Evolutionary conservation across 2,113 vertebrate genomes (phyloP).

Genomic region (Phalacrocorax aristotelis): DNA sequence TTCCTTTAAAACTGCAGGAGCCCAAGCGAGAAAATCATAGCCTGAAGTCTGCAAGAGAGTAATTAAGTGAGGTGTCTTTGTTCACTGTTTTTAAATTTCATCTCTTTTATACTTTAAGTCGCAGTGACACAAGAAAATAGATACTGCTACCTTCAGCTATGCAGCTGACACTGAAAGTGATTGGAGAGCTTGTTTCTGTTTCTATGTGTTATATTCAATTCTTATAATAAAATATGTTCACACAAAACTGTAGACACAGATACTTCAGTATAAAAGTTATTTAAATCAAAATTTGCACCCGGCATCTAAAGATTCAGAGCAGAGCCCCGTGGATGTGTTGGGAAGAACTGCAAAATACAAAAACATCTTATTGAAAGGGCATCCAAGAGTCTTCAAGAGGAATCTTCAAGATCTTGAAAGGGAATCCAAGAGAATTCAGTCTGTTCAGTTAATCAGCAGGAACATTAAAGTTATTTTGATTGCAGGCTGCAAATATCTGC

Average conservation of each 20-base stretch:
- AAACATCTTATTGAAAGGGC: background rate
- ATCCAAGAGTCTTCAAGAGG: background rate
- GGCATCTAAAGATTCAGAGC: background rate
- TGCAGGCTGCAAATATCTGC: background rate
- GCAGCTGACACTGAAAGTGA: background rate
- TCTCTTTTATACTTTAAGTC: background rate
- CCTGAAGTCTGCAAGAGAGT: background rate
- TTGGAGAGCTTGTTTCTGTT: background rate
- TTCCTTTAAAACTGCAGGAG: background rate
- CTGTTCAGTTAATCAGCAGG: background rate
- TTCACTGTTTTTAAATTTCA: background rate
- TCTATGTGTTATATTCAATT: background rate
- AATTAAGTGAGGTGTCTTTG: constrained; percentile 38
- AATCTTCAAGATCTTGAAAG: too few species aligned
- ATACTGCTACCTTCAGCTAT: background rate
- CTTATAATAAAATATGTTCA: background rate
- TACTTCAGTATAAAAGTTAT: background rate
- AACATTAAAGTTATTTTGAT: background rate
- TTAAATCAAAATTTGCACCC: background rate
- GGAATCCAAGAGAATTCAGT: background rate
- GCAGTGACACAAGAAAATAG: background rate
- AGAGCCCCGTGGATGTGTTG: background rate
- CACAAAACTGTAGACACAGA: background rate
- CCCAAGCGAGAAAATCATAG: background rate
- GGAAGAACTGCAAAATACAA: background rate